Evolutionary conservation across 2,113 vertebrate species (phyloP).

Genomic region (Struthio camelus): DNA sequence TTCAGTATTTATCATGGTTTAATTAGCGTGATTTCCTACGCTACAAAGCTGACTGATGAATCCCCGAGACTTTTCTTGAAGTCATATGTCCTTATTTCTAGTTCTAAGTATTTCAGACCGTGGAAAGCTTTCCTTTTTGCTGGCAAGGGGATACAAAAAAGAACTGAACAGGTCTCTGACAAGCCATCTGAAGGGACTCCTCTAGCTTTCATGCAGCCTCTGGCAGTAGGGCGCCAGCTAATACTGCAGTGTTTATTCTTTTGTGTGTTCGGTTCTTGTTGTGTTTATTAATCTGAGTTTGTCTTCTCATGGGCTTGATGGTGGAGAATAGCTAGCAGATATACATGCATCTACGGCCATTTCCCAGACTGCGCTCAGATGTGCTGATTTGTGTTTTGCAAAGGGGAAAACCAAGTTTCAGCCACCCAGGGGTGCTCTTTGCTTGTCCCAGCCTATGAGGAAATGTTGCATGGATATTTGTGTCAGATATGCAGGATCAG

Average conservation of each 20-base stretch:
- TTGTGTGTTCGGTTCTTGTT: background rate
- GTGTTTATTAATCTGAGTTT: background rate
- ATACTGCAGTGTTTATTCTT: background rate
- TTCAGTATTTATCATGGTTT: constrained; percentile 1
- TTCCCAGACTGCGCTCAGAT: background rate
- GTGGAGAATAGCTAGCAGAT: background rate
- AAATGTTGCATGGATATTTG: background rate
- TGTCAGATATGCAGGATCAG: background rate
- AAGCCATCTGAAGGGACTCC: background rate
- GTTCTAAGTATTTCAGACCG: background rate
- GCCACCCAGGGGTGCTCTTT: background rate
- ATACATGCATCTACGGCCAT: background rate
- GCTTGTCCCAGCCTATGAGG: background rate
- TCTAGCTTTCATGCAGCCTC: background rate
- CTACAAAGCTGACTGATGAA: background rate
- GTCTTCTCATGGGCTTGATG: background rate
- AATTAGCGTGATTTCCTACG: background rate
- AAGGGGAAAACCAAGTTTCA: background rate
- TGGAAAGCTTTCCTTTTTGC: background rate
- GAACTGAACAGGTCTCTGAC: background rate
- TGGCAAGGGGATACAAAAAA: background rate
- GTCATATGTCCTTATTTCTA: background rate
- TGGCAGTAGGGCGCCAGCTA: background rate
- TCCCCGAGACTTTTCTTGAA: background rate
- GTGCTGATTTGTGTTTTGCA: background rate